These are phyloP conservation scores for Galeopterus variegatus DNA, from an alignment of 2,113 vertebrate species.

Conservation along the genomic window DNA sequence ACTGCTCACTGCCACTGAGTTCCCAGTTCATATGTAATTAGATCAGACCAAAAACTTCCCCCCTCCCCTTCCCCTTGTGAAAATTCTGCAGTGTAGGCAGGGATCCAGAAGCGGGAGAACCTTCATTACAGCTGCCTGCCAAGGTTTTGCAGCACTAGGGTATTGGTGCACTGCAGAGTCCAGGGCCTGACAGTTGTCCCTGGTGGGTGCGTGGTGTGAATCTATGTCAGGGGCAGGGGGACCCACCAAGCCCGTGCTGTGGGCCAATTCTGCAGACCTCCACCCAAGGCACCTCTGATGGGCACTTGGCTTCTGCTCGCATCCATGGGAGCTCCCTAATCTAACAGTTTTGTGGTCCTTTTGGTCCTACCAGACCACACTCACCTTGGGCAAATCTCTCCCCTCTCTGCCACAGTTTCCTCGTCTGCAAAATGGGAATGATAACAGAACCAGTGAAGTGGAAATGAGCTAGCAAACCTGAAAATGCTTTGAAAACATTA, in stretches of 20 bases:
- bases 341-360: background rate
- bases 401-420: background rate
- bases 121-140: constrained; percentile 68
- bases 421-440: background rate
- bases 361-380: background rate
- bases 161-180: background rate
- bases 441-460: background rate
- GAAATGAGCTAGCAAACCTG: background rate
- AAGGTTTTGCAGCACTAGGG: background rate
- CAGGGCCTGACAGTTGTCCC: background rate
- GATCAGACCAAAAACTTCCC: constrained; percentile 60
- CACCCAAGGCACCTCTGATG: background rate
- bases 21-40: constrained; percentile 64
- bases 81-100: constrained; percentile 81
- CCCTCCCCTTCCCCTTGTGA: constrained; percentile 64
- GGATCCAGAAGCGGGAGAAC: constrained; percentile 74
- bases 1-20: background rate
- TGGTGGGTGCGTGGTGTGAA: background rate
- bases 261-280: background rate
- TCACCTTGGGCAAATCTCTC: background rate
- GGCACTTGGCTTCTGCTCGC: background rate
- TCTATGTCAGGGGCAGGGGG: too few relatives aligned
- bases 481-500: background rate
- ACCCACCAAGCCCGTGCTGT: background rate
- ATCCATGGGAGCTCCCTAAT: background rate